phyloP scores from a whole-genome alignment of 1,140 invertebrate species.

The Dreissena polymorpha region DNA sequence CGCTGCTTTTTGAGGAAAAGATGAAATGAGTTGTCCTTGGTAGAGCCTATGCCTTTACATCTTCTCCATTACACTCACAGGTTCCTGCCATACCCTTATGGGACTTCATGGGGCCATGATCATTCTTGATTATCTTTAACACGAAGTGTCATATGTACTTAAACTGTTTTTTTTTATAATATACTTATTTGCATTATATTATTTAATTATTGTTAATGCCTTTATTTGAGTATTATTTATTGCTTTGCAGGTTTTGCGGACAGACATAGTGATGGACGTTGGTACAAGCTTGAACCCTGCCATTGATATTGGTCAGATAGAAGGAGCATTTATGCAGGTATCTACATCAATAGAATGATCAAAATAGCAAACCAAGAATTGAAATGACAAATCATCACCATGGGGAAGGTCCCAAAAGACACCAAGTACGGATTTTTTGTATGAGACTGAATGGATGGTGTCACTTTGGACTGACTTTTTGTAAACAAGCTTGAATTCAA shows the following conservation, averaged over 20 bases:
- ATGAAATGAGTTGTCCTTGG: no score
- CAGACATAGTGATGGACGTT: constrained; percentile 98
- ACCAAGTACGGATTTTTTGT: background rate
- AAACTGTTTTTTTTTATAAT: no score
- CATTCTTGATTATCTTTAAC: no score
- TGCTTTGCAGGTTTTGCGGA: constrained; percentile 85
- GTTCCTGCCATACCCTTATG: no score
- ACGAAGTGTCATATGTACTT: no score
- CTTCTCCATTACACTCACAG: no score
- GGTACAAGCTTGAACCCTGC: constrained; percentile 96
- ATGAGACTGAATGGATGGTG: background rate
- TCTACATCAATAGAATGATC: background rate
- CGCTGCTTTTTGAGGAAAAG: no score
- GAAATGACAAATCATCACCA: background rate
- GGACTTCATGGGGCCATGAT: no score
- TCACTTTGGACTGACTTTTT: background rate
- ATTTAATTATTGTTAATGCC: no score
- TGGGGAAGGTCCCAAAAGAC: background rate
- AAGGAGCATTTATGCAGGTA: constrained; percentile 93
- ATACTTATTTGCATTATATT: no score
- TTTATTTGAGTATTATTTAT: background rate
- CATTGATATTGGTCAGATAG: constrained; percentile 97
- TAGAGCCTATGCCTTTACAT: no score
- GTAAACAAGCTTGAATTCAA: background rate
- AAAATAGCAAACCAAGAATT: background rate